These are phyloP conservation scores for Nomada fucata DNA, from an alignment of 2,888 invertebrate genomes.

Conservation along the genomic window DNA sequence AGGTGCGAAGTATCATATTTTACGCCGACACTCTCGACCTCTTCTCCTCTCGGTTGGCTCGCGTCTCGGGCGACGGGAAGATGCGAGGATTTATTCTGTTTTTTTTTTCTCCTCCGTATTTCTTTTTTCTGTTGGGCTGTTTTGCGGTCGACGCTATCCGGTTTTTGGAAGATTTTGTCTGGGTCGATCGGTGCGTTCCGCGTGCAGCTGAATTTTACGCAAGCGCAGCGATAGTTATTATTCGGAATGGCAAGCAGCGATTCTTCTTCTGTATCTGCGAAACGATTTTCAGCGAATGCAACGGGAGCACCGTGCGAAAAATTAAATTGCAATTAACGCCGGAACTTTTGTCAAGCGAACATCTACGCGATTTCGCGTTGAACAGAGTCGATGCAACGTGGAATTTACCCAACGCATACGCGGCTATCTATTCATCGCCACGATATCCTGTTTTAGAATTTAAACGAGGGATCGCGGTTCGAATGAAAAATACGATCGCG, in stretches of 20 bases:
- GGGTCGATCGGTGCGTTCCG: not conserved
- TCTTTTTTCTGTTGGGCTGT: not conserved
- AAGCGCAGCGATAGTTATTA: no score
- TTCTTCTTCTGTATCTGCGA: no score
- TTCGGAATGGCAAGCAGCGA: no score
- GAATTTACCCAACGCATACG: not conserved
- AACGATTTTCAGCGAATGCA: no score
- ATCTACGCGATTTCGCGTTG: not conserved
- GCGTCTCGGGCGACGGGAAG: not conserved
- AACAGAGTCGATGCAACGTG: no score
- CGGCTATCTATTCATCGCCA: conserved; percentile 13
- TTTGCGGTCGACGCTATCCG: not conserved
- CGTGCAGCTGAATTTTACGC: no score
- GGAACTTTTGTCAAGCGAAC: not conserved
- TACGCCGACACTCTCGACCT: conserved; percentile 14
- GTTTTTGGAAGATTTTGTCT: not conserved
- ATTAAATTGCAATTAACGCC: not conserved
- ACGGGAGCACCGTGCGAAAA: no score
- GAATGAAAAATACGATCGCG: conserved; percentile 32
- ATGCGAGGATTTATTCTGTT: not conserved
- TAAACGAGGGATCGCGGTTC: conserved; percentile 15
- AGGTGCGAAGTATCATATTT: conserved; percentile 59
- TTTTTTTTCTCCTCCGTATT: not conserved
- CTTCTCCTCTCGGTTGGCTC: not conserved
- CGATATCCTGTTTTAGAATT: conserved; percentile 36